Conservation (phyloP, 2,113 vertebrate genomes). For the Siphamia tubifer region DNA sequence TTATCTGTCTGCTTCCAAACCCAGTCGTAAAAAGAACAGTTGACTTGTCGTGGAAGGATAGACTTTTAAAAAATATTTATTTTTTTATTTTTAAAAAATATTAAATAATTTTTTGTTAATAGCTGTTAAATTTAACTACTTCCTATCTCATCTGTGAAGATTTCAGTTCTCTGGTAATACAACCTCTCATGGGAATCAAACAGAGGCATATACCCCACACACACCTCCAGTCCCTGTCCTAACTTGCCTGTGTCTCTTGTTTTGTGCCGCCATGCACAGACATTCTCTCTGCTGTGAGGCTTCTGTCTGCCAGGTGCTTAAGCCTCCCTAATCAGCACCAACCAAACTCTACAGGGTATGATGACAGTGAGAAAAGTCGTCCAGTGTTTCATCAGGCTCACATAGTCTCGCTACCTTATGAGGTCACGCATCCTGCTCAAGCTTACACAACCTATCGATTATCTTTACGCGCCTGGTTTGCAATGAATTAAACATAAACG, state of each 20-base stretch:
- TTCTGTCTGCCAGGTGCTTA: slow-evolving; percentile 60
- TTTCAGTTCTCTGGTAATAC: background rate
- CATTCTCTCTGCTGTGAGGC: slow-evolving; percentile 35
- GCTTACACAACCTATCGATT: background rate
- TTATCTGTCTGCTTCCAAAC: background rate
- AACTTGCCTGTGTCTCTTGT: slow-evolving; percentile 67
- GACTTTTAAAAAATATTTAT: too few species aligned
- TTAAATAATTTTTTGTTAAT: background rate
- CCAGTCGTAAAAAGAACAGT: background rate
- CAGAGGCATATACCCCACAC: slow-evolving; percentile 19
- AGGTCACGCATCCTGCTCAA: background rate
- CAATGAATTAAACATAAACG: slow-evolving; percentile 51
- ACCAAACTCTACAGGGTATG: slow-evolving; percentile 16
- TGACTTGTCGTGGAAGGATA: background rate
- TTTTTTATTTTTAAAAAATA: background rate
- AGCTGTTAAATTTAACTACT: background rate
- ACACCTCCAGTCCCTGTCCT: slow-evolving; percentile 57
- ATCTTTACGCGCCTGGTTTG: slow-evolving; percentile 21
- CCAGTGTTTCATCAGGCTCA: background rate
- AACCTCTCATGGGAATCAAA: slow-evolving; percentile 34
- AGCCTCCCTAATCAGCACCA: slow-evolving; percentile 49
- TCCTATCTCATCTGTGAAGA: background rate
- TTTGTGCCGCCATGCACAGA: slow-evolving; percentile 49
- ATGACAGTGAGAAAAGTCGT: slow-evolving; percentile 33
- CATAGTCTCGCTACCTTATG: background rate